Base-by-base conservation (phyloP, 2,113 vertebrate species). In the Danio rerio region DNA sequence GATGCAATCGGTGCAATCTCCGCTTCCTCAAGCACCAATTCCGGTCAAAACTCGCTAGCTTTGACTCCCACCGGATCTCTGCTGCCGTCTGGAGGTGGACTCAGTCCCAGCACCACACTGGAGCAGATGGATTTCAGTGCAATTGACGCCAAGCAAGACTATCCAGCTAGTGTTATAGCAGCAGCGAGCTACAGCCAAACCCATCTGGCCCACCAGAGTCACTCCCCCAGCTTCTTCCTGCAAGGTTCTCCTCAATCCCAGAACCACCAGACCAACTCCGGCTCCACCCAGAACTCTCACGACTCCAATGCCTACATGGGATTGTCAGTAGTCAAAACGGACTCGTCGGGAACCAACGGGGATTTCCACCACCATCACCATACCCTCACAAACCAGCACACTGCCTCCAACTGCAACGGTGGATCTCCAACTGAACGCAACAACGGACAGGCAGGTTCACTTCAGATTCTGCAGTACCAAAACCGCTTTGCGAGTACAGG, bases 51-150 rank as follows among this genome's bases (percentile, higher is more conserved):
- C 83, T 95, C 93, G 78, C 95, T 98, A 18, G 92, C 94, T 81
- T 93, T 99, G 84, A 94, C 92, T 1, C 88, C 97, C 0, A 94
- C 95, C 4, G 96, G 96, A 87, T 91, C 97, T 74, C 92, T 99
- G 85, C 95, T 99, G 87, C 96, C 97, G 0, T 98, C 97, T 0
- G 98, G 98, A 11, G 98, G 98, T 3, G 98, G 98, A 66, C 95
- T 99, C 84, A 99, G 98, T 81, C 98, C 98, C 83, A 99, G 97
- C 90, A 99, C 98, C 90, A 99, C 98, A 11, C 88, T 99, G 88
- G 98, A 99, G 91, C 97, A 99, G 91, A 99, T 99, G 98, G 98
- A 99, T 88, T 99, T 99, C 87, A 99, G 98, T 20, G 97, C 97
- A 16, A 99, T 99, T 59, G 97, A 99, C 90, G 96, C 97, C 90